phyloP scores from a whole-genome alignment of 2,888 invertebrate genomes.

The Colostygia pectinataria region DNA sequence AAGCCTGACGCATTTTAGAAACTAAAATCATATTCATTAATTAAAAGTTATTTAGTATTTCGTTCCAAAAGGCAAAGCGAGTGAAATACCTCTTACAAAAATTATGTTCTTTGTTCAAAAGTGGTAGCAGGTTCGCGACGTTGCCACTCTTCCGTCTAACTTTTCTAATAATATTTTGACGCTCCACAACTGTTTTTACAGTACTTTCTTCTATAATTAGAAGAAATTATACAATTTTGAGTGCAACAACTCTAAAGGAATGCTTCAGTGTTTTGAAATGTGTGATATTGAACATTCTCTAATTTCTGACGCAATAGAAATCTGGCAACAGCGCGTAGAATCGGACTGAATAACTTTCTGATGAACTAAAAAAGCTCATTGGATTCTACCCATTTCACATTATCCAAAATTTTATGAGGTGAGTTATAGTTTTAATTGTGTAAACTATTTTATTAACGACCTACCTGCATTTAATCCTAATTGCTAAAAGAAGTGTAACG shows the following conservation, averaged over 20 bases:
- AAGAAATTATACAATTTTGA: slow-evolving; percentile 35
- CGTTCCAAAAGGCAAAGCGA: neutral
- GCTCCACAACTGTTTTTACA: slow-evolving; percentile 10
- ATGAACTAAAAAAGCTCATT: slow-evolving; percentile 65
- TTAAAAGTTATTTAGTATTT: slow-evolving; percentile 11
- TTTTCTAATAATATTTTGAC: slow-evolving; percentile 41
- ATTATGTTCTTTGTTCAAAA: slow-evolving; percentile 57
- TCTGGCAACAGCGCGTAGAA: slow-evolving; percentile 77
- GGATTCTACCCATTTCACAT: slow-evolving; percentile 53
- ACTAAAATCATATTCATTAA: slow-evolving; percentile 6
- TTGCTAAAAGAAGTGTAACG: slow-evolving; percentile 48
- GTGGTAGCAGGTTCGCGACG: slow-evolving; percentile 59
- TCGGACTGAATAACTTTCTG: slow-evolving; percentile 63
- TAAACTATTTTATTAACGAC: neutral
- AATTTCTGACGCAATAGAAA: slow-evolving; percentile 79
- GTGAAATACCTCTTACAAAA: slow-evolving; percentile 3
- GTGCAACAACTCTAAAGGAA: slow-evolving; percentile 52
- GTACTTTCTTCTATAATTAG: slow-evolving; percentile 22
- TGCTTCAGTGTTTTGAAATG: slow-evolving; percentile 73
- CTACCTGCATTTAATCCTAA: neutral
- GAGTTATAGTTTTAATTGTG: slow-evolving; percentile 41
- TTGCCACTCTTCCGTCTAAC: slow-evolving; percentile 64
- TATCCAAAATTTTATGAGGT: slow-evolving; percentile 65
- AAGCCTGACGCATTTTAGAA: slow-evolving; percentile 8
- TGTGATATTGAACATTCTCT: slow-evolving; percentile 67